Evolutionary conservation across 2,113 vertebrate genomes (phyloP).

Genomic region (Nerophis ophidion): DNA sequence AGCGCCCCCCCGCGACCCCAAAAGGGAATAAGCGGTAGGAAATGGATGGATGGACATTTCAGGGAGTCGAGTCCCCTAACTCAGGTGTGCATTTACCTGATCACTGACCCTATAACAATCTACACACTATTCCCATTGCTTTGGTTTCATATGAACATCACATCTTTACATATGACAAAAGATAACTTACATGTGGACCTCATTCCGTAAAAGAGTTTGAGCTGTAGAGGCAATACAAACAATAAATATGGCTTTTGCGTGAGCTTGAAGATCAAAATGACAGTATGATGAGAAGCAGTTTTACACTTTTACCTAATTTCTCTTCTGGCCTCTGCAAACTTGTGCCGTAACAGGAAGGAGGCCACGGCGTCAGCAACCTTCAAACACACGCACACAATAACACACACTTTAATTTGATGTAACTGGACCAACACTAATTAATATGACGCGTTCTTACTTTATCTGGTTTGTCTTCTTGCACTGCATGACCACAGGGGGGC

Average conservation of each 20-base stretch:
- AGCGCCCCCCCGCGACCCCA: no score
- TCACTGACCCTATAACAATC: no score
- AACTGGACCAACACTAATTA: not conserved
- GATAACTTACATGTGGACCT: conserved; percentile 20
- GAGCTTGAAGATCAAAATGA: no score
- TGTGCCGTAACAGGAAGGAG: conserved; percentile 60
- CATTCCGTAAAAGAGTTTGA: conserved; percentile 41
- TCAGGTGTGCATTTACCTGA: no score
- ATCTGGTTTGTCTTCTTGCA: conserved; percentile 61
- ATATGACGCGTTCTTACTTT: conserved; percentile 32
- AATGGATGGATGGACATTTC: no score
- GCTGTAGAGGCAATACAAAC: conserved; percentile 25
- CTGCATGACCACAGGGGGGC: conserved; percentile 63
- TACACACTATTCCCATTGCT: no score
- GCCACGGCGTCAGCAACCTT: conserved; percentile 59
- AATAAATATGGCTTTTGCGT: no score
- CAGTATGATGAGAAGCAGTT: no score
- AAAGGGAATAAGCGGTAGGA: no score
- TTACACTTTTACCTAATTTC: conserved; percentile 17
- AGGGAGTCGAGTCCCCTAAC: no score
- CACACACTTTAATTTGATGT: not conserved
- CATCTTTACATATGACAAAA: not conserved
- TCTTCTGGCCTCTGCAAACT: conserved; percentile 54
- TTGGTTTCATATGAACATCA: no score
- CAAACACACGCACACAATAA: conserved; percentile 1